Base-by-base conservation (phyloP, 1,140 invertebrate species). In the Galleria mellonella region DNA sequence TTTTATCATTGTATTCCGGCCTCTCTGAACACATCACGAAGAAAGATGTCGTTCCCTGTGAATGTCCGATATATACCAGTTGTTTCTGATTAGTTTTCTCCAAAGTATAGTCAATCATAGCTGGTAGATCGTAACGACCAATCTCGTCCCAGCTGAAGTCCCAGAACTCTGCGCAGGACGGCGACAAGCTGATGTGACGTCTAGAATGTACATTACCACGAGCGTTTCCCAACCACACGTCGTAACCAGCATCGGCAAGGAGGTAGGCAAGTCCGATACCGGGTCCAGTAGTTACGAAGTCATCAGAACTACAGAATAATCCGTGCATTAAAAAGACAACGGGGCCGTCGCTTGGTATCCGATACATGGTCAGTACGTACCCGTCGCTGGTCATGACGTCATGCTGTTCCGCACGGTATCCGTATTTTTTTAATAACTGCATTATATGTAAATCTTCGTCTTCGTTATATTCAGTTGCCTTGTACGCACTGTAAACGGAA, bases 91-190 rank as follows among this genome's bases (percentile, higher is more conserved):
- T 23, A 12, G 89, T 90, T 12, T 47, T 39, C 0, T 79, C 55
- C 27, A 90, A 47, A 10, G 90, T 77, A 41, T 89, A 87, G 44
- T 93, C 88, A 1, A 94, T 88, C 79, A 90, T 90, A 0, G 92
- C 89, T 9, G 93, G 91, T 10, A 94, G 39, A 72, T 94, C 93
- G 32, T 88, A 89, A 0, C 74, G 62, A 4, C 90, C 92, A 56
- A 94, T 92, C 66, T 94, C 91, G 47, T 94, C 91, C 73, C 86
- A 89, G 32, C 59, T 61, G 12, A 37, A 37, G n/a, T 37, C 13
- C 35, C 35, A 37, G 14, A 37, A 37, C 9, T 37, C 35, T 9
- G 12, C 11, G 9, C 35, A 37, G 15, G 14, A 13, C n/a, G 35
- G 35, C 4, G 35, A 23, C 1, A 37, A 9, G 9, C 7, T 17